phyloP scores from a whole-genome alignment of 1,140 invertebrate species.

The Mesaphorura yosii region DNA sequence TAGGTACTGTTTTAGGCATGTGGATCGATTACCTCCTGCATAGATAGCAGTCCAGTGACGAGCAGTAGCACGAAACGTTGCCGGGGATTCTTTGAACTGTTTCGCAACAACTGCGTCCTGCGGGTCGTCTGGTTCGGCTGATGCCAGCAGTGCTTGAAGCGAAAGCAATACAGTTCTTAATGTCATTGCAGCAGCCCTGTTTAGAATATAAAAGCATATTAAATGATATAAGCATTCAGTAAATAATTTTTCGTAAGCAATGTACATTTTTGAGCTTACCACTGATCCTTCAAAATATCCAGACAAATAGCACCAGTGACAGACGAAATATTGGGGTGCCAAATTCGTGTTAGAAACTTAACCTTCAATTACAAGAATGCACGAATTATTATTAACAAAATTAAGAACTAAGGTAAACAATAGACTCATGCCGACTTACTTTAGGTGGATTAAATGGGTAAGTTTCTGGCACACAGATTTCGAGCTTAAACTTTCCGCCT shows the following conservation, averaged over 20 bases:
- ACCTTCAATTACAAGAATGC: constrained; percentile 46
- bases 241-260: neutral
- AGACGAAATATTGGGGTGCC: constrained; percentile 99
- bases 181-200: constrained; percentile 95
- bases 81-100: constrained; percentile 81
- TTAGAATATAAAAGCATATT: constrained; percentile 9
- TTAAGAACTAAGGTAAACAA: neutral
- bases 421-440: constrained; percentile 48
- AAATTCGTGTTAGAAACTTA: constrained; percentile 92
- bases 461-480: constrained; percentile 96
- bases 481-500: constrained; percentile 81
- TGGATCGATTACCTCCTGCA: constrained; percentile 65
- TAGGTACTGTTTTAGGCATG: no score
- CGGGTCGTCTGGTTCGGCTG: constrained; percentile 91
- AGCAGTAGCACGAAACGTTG: constrained; percentile 79
- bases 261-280: constrained; percentile 45
- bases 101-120: constrained; percentile 87
- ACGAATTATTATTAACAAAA: neutral
- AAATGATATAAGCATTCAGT: neutral
- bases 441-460: constrained; percentile 99
- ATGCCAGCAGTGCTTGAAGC: constrained; percentile 78
- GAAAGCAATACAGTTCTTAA: constrained; percentile 87
- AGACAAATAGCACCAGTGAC: constrained; percentile 98
- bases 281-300: constrained; percentile 98
- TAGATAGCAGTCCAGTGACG: constrained; percentile 90